Evolutionary conservation across 2,113 vertebrate species (phyloP), one percentile per base, ranked within the genome.

Genomic region (Alces alces): DNA sequence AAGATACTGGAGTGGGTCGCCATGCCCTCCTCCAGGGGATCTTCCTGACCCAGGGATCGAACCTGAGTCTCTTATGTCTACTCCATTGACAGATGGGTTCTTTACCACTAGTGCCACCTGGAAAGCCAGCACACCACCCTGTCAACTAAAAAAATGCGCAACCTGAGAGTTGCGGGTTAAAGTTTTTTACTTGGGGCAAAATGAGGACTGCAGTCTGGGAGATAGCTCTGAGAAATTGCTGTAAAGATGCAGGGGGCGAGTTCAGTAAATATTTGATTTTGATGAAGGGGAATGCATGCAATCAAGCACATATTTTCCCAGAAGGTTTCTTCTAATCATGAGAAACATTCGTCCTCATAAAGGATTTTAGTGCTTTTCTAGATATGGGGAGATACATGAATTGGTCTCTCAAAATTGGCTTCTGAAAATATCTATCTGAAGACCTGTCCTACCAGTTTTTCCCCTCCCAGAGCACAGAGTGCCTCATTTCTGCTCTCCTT

Each of bases 111-210:
- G 66, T 0, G 1, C 66, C 66, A 25, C 36, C 36, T 66, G 64
- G 64, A 33, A 66, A 66, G 33, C 64, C 64, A 36, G 7, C 64
- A 19, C 64, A n/a, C 64, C n/a, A 36, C 33, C 64, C 64, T 36
- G 9, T 66, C 16, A 66, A 36, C 30, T 36, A n/a, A 66, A 66
- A 66, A n/a, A 70, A 23, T 6, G 5, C 21, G 23, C 36, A 39
- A 21, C 1, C 0, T 73, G 66, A 73, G 36, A 73, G 21, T 12
- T 70, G 10, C 0, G 2, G 39, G 66, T 39, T 39, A 23, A 25
- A 23, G 66, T 73, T 73, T 73, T 73, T 73, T 6, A 73, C 36
- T 39, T 39, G 66, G 66, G 66, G 66, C 36, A 73, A 39, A 39
- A 73, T 73, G 66, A 73, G 36, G 19, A 39, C 66, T 39, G 36